Evolutionary conservation across 2,888 invertebrate genomes (phyloP).

Genomic region (Cosmopolites sordidus): DNA sequence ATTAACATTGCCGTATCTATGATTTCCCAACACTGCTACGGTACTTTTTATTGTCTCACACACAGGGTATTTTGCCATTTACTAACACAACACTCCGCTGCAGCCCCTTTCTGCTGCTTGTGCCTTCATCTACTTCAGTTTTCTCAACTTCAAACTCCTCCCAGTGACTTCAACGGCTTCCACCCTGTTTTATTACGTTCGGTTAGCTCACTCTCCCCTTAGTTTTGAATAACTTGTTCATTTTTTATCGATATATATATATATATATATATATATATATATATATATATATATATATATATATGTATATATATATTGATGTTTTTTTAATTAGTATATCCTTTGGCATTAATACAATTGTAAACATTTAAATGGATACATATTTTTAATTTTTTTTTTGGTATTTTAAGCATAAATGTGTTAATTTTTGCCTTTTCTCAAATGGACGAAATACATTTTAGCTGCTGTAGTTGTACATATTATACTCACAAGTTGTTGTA

Average conservation of each 20-base stretch:
- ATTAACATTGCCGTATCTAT: slow-evolving; percentile 39
- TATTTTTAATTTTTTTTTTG: slow-evolving; percentile 26
- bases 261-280: no score
- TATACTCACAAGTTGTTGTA: slow-evolving; percentile 44
- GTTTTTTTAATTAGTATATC: slow-evolving; percentile 24
- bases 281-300: no score
- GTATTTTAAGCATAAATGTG: slow-evolving; percentile 26
- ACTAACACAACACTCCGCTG: slow-evolving; percentile 37
- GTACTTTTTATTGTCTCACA: slow-evolving; percentile 34
- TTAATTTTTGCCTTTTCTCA: slow-evolving; percentile 28
- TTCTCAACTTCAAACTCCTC: slow-evolving; percentile 5
- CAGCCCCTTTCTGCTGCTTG: slow-evolving; percentile 45
- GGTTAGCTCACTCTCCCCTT: neutral
- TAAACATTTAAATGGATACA: slow-evolving; percentile 19
- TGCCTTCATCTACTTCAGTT: slow-evolving; percentile 42
- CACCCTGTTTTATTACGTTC: slow-evolving; percentile 7
- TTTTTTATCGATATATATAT: slow-evolving; percentile 1
- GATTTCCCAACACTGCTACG: slow-evolving; percentile 39
- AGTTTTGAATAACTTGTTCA: neutral
- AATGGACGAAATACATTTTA: slow-evolving; percentile 46
- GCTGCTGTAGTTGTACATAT: slow-evolving; percentile 45
- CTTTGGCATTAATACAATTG: slow-evolving; percentile 19
- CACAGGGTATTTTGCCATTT: slow-evolving; percentile 45
- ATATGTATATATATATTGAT: slow-evolving; percentile 17
- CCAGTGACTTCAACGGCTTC: slow-evolving; percentile 19